Conservation (phyloP, 2,888 invertebrate genomes). For the Parasteatoda lunata region DNA sequence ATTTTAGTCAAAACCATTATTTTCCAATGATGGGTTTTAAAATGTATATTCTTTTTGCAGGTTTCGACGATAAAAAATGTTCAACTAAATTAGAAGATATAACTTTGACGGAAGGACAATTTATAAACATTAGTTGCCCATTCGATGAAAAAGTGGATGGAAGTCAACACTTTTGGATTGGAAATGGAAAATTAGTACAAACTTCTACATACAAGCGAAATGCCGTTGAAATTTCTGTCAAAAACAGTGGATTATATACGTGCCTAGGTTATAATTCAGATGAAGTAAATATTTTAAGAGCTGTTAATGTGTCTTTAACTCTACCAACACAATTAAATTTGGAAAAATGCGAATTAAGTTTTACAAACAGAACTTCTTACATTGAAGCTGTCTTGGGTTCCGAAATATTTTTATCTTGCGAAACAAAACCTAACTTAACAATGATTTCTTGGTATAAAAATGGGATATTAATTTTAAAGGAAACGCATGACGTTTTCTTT, state of each 20-base stretch:
- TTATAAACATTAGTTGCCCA: conserved; percentile 36
- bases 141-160: not conserved
- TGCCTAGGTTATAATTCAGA: conserved; percentile 37
- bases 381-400: conserved; percentile 19
- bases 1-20: too few relatives aligned
- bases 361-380: conserved; percentile 29
- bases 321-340: not conserved
- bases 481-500: not conserved
- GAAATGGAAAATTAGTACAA: conserved; percentile 24
- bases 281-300: conserved; percentile 23
- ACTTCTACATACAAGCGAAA: not conserved
- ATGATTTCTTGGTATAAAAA: conserved; percentile 47
- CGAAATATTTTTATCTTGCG: conserved; percentile 44
- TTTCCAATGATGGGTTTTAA: too few relatives aligned
- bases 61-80: conserved; percentile 21
- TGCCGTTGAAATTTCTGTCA: conserved; percentile 15
- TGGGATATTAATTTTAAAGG: conserved; percentile 5
- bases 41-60: too few relatives aligned
- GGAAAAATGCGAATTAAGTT: conserved; percentile 24
- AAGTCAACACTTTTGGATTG: conserved; percentile 25
- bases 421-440: conserved; percentile 14
- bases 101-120: conserved; percentile 16
- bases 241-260: conserved; percentile 40
- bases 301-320: conserved; percentile 25
- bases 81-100: conserved; percentile 34